Base-by-base conservation (phyloP, 37 sponge, comb jelly and placozoan genomes). In the Mnemiopsis leidyi region DNA sequence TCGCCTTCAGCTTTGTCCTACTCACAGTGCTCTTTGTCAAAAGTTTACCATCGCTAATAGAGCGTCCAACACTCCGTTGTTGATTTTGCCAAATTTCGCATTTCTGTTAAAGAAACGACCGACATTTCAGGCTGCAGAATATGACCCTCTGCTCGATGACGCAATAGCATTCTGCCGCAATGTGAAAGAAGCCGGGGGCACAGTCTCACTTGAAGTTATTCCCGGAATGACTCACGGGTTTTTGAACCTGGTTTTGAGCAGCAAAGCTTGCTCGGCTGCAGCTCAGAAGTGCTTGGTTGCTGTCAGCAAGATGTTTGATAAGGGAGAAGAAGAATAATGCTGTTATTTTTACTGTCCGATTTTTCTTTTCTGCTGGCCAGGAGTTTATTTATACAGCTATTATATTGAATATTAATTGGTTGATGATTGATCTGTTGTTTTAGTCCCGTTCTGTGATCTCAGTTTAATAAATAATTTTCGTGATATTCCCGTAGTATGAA, bases 131-230 rank as follows among this genome's bases (percentile, higher is more conserved):
- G 98, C 83, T 0, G 90, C 94, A 29, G 94, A 93, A 3, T 93
- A 96, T 36, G 98, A 97, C 40, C 96, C 98, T 20, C 69, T 96
- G 36, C 79, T 97, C 92, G 98, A 97, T 77, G 98, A 97, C 71
- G 68, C 95, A 0, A 93, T 97, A 0, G 94, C 71, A 0, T 95
- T 96, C 83, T 97, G 97, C 24, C 93, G 94, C n/a, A 76, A 93
- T n/a, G 94, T 97, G 82, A 94, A 95, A 34, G 79, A 32, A 31
- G 79, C 79, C 7, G 79, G 79, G 36, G 79, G 79, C 18, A 0
- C 1, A 18, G 79, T 77, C 20, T 77, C 79, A 3, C 79, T 77
- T 21, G 79, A 77, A 32, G 18, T 77, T 3, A 36, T 77, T 1
- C 79, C 79, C 1, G 79, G 79, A 16, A 77, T 77, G 79, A 77